Percentiles rank a stretch among this genome's conserved stretches.
Conservation (phyloP, 2,888 invertebrate genomes). For the Dysmachus trigonus region DNA sequence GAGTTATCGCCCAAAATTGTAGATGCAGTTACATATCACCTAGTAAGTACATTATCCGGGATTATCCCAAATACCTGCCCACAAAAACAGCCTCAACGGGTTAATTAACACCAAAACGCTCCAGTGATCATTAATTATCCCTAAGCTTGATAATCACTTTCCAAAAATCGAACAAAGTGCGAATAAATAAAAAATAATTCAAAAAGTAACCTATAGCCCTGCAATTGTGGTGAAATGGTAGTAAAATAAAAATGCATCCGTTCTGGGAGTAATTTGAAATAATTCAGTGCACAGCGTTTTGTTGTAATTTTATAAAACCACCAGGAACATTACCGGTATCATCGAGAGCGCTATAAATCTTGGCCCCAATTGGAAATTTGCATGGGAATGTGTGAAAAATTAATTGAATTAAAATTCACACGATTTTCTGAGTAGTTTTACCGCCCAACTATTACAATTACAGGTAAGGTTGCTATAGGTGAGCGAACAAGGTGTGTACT, state of each 20-base stretch:
- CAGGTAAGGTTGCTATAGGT: background rate
- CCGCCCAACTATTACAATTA: background rate
- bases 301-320: background rate
- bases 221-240: background rate
- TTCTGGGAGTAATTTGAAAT: background rate
- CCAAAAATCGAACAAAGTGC: background rate
- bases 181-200: background rate
- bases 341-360: background rate
- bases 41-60: background rate
- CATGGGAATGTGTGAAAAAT: constrained; percentile 2
- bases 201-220: background rate
- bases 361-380: background rate
- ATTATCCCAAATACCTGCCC: background rate
- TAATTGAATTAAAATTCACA: background rate
- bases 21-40: background rate
- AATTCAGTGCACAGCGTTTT: background rate
- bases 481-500: background rate
- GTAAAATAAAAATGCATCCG: background rate
- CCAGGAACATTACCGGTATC: background rate
- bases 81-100: background rate
- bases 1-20: background rate
- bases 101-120: background rate
- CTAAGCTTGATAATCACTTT: background rate
- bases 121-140: background rate
- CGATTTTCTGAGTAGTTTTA: background rate